These are phyloP conservation scores for Hermetia illucens DNA, from an alignment of 1,140 invertebrate species.

Conservation along the genomic window DNA sequence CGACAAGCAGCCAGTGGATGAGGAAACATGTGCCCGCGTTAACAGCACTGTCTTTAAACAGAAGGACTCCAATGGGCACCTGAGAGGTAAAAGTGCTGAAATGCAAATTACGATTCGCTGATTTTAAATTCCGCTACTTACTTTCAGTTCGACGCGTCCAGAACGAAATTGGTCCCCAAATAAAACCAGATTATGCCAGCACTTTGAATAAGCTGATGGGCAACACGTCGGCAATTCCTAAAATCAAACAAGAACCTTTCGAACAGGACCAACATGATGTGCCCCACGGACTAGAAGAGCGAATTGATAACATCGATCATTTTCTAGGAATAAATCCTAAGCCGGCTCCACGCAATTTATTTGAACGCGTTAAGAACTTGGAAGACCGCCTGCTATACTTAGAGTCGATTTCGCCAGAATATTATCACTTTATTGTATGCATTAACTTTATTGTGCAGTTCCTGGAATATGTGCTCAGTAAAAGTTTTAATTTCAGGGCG, in stretches of 20 bases:
- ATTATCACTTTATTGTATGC: constrained; percentile 47
- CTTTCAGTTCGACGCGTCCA: constrained; percentile 35
- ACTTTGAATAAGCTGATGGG: constrained; percentile 21
- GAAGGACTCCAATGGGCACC: constrained; percentile 51
- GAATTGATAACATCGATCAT: constrained; percentile 39
- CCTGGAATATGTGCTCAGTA: too few species aligned
- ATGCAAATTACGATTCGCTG: constrained; percentile 4
- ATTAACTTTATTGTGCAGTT: too few species aligned
- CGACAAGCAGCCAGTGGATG: background rate
- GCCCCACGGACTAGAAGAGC: constrained; percentile 37
- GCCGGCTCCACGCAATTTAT: constrained; percentile 40
- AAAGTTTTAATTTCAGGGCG: too few species aligned
- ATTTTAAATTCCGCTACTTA: constrained; percentile 2
- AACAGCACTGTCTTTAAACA: constrained; percentile 45
- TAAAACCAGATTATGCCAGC: constrained; percentile 18
- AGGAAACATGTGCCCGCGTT: constrained; percentile 44
- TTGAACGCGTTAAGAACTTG: constrained; percentile 44
- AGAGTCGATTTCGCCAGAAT: constrained; percentile 56
- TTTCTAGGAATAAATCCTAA: constrained; percentile 34
- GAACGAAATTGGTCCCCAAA: constrained; percentile 44
- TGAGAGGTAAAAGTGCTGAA: constrained; percentile 40
- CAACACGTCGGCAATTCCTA: constrained; percentile 13
- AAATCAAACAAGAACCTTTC: constrained; percentile 7
- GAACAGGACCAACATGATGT: constrained; percentile 19
- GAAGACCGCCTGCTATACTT: constrained; percentile 49